A percentile compares a stretch with the other conserved stretches of the same genome.
These are phyloP conservation scores for Epizoanthus scotinus DNA, from an alignment of 92 coral and sea anemone species.

Conservation along the genomic window DNA sequence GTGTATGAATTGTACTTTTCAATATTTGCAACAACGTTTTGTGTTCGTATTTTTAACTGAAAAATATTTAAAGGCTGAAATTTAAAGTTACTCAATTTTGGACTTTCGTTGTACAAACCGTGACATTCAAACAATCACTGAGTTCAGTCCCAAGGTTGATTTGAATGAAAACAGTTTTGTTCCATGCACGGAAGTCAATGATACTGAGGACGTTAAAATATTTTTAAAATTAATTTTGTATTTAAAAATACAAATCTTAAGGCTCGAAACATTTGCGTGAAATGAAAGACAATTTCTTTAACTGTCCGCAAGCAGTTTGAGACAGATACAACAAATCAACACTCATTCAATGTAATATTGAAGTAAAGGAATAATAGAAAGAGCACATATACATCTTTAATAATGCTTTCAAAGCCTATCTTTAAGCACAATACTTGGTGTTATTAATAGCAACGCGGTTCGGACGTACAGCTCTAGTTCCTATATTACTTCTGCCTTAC, in stretches of 20 bases:
- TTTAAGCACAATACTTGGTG: not conserved
- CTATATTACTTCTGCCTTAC: too few species aligned
- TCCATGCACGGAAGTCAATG: not conserved
- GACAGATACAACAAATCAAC: not conserved
- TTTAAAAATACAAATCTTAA: too few species aligned
- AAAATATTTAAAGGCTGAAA: not conserved
- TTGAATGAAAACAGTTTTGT: not conserved
- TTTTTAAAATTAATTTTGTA: too few species aligned
- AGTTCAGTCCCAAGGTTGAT: not conserved
- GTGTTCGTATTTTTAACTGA: not conserved
- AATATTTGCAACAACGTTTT: not conserved
- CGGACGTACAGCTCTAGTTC: too few species aligned
- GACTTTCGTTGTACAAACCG: constrained; percentile 8
- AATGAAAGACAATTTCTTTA: too few species aligned
- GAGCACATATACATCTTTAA: not conserved
- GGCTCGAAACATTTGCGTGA: too few species aligned
- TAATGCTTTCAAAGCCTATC: not conserved
- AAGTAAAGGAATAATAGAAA: not conserved
- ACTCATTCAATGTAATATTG: not conserved
- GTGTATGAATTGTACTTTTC: too few species aligned
- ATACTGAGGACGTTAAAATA: too few species aligned
- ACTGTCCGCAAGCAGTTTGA: too few species aligned
- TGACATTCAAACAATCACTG: not conserved
- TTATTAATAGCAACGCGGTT: too few species aligned
- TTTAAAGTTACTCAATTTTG: not conserved